Conservation (phyloP, 1,140 invertebrate species). For the Drosophila sulfurigaster region DNA sequence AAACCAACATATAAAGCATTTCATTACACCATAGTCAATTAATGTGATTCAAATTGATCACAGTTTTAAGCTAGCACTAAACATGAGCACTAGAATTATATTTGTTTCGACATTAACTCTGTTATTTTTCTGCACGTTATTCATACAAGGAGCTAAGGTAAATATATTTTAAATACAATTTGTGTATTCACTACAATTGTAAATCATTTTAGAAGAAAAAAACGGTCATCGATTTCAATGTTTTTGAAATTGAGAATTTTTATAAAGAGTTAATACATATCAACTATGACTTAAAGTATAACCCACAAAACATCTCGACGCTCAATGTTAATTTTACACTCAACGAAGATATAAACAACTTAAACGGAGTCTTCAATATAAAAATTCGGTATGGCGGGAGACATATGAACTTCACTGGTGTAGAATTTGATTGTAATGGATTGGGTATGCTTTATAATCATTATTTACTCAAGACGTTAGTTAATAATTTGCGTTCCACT, state of each 20-base stretch:
- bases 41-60: too few relatives aligned
- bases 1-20: too few relatives aligned
- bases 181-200: too few relatives aligned
- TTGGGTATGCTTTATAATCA: not conserved
- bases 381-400: not conserved
- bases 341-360: not conserved
- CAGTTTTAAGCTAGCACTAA: not conserved
- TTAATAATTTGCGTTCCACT: too few relatives aligned
- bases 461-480: not conserved
- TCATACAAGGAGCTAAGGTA: not conserved
- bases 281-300: not conserved
- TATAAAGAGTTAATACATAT: not conserved
- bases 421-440: not conserved
- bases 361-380: not conserved
- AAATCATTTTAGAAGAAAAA: not conserved
- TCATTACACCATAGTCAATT: too few relatives aligned
- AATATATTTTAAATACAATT: not conserved
- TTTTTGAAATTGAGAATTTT: slow-evolving; percentile 2
- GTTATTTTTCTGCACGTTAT: not conserved
- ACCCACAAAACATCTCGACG: not conserved
- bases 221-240: not conserved
- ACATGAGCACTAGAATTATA: not conserved
- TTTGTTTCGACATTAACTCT: not conserved
- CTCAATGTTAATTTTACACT: not conserved
- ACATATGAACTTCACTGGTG: not conserved